A percentile compares a stretch with the other conserved stretches of the same genome.
Conservation (phyloP, 2,113 vertebrate genomes). For the Siniperca chuatsi region DNA sequence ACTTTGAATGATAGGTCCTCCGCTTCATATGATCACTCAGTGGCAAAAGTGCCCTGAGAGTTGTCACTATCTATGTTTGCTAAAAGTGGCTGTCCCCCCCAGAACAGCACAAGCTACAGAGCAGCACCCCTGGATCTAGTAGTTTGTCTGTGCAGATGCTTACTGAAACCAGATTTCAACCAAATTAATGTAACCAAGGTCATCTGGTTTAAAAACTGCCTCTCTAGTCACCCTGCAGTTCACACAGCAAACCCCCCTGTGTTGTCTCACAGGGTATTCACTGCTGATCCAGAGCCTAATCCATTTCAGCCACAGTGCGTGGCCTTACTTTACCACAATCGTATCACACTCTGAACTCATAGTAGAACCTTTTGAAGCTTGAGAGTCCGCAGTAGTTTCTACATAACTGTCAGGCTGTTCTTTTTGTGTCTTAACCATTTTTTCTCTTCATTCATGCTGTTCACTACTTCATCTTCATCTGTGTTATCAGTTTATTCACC, state of each 20-base stretch:
- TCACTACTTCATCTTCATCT: background rate
- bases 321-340: conserved; percentile 34
- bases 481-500: background rate
- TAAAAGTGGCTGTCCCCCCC: background rate
- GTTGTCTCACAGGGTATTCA: conserved; percentile 45
- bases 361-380: conserved; percentile 29
- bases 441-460: conserved; percentile 23
- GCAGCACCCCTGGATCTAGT: background rate
- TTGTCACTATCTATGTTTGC: background rate
- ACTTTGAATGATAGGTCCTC: background rate
- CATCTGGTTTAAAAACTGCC: conserved; percentile 16
- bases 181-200: conserved; percentile 13
- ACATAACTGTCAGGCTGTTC: conserved; percentile 25
- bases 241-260: conserved; percentile 2
- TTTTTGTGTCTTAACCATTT: conserved; percentile 11
- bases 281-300: conserved; percentile 47
- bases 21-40: background rate
- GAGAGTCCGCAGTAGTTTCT: conserved; percentile 25
- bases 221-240: conserved; percentile 12
- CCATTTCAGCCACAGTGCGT: conserved; percentile 39
- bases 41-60: background rate
- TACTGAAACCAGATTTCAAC: conserved; percentile 14
- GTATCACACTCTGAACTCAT: conserved; percentile 20
- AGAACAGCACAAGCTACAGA: too few relatives aligned
- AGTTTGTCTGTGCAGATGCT: background rate